These are phyloP conservation scores for Achlya flavicornis DNA, from an alignment of 2,888 invertebrate genomes.

Conservation along the genomic window DNA sequence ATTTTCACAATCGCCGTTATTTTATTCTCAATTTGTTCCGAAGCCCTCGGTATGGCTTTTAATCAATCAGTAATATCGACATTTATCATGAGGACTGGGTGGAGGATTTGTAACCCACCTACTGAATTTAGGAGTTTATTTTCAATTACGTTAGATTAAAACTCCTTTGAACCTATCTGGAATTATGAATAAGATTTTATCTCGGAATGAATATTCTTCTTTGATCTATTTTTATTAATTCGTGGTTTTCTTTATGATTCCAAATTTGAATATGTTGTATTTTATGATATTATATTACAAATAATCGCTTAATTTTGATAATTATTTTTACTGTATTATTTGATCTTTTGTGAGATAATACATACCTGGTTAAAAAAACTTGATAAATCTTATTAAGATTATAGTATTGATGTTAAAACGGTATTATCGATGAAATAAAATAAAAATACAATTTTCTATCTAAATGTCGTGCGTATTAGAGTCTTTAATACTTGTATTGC, in stretches of 20 bases:
- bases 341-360: not conserved
- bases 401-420: conserved; percentile 27
- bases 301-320: no score
- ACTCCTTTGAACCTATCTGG: conserved; percentile 14
- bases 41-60: not conserved
- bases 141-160: conserved; percentile 26
- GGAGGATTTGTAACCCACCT: not conserved
- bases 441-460: conserved; percentile 41
- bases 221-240: not conserved
- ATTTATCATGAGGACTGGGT: not conserved
- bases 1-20: not conserved
- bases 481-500: conserved; percentile 45
- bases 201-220: not conserved
- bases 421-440: conserved; percentile 39
- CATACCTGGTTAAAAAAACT: no score
- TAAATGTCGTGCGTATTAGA: conserved; percentile 68
- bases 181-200: conserved; percentile 10
- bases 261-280: not conserved
- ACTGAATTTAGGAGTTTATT: conserved; percentile 21
- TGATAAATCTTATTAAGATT: no score
- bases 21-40: conserved; percentile 2
- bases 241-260: not conserved
- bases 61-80: conserved; percentile 3
- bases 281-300: not conserved
- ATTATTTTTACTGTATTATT: not conserved